Evolutionary conservation across 2,113 vertebrate genomes (phyloP).

Genomic region (Oxyruncus cristatus): DNA sequence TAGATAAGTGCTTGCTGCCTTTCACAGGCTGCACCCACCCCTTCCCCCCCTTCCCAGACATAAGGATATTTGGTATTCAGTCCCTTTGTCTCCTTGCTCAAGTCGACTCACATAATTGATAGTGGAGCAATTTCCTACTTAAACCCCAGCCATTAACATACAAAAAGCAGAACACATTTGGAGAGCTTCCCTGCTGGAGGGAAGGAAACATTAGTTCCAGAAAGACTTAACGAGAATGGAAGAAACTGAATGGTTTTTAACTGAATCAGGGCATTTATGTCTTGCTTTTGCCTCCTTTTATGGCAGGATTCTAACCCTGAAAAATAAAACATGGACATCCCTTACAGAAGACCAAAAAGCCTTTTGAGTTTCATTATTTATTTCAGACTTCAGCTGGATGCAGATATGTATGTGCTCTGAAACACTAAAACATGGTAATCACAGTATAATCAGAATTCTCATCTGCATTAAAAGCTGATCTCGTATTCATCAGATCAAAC

Average conservation of each 20-base stretch:
- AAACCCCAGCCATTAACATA: conserved; percentile 3
- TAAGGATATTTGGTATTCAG: background rate
- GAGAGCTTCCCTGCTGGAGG: background rate
- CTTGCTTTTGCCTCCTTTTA: background rate
- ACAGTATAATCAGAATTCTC: conserved; percentile 27
- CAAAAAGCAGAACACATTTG: background rate
- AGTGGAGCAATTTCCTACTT: conserved; percentile 23
- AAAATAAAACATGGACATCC: background rate
- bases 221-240: background rate
- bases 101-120: background rate
- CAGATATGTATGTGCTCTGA: background rate
- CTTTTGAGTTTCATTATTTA: background rate
- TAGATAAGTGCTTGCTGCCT: background rate
- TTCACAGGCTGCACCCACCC: background rate
- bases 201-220: conserved; percentile 3
- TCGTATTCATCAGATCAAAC: conserved; percentile 11
- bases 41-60: background rate
- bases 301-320: background rate
- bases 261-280: background rate
- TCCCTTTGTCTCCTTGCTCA: conserved; percentile 11
- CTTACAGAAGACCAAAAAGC: background rate
- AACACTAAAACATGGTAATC: background rate
- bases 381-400: background rate
- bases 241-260: conserved; percentile 6
- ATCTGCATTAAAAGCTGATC: conserved; percentile 33